Evolutionary conservation across 2,888 invertebrate genomes (phyloP).

Genomic region (Macaria liturata): DNA sequence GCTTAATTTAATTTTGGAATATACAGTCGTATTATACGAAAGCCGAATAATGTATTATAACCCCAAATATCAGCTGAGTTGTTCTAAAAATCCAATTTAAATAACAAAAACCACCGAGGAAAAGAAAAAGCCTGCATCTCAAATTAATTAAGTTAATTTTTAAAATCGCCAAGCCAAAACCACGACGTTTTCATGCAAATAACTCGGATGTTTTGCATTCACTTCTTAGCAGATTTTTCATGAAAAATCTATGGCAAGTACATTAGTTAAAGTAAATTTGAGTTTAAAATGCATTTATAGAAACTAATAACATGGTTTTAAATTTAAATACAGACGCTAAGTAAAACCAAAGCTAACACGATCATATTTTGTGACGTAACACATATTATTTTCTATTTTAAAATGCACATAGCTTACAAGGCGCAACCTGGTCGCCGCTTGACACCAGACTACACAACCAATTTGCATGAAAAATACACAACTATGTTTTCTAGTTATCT

Average conservation of each 20-base stretch:
- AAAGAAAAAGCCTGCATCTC: slow-evolving; percentile 41
- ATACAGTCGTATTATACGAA: too few species aligned
- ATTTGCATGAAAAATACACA: slow-evolving; percentile 29
- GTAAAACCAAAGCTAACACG: too few species aligned
- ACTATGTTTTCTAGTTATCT: slow-evolving; percentile 23
- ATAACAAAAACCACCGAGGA: slow-evolving; percentile 43
- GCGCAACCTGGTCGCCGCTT: slow-evolving; percentile 4
- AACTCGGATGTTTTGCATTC: slow-evolving; percentile 39
- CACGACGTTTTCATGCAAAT: slow-evolving; percentile 64
- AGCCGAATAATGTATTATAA: too few species aligned
- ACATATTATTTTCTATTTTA: too few species aligned
- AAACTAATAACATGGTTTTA: too few species aligned
- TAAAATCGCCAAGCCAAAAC: slow-evolving; percentile 41
- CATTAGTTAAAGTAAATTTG: too few species aligned
- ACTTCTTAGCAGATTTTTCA: slow-evolving; percentile 35
- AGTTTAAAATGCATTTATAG: too few species aligned
- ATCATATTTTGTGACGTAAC: too few species aligned
- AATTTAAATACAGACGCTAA: too few species aligned
- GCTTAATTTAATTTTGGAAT: too few species aligned
- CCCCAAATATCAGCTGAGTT: too few species aligned
- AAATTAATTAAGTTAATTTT: slow-evolving; percentile 38
- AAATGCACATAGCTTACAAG: not conserved
- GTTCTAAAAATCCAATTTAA: slow-evolving; percentile 29
- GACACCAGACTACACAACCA: slow-evolving; percentile 19
- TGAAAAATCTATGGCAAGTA: slow-evolving; percentile 18